phyloP scores from a whole-genome alignment of 2,797 vertebrate genomes.

The Acipenser transmontanus region DNA sequence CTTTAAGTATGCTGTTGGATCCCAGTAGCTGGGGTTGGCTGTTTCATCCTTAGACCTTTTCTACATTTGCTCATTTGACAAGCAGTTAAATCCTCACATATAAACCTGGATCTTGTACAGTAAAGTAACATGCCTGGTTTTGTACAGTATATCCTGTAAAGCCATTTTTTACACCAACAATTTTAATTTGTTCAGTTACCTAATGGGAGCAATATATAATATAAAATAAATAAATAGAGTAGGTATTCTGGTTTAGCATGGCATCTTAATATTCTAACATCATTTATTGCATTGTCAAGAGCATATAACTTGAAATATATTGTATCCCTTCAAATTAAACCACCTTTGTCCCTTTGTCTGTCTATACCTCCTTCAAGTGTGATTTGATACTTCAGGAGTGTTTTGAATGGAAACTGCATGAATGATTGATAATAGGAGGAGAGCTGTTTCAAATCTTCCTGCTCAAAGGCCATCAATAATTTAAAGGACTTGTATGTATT shows the following conservation, averaged over 20 bases:
- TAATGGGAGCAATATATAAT: too few species aligned
- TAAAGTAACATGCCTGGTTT: too few species aligned
- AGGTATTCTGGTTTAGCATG: too few species aligned
- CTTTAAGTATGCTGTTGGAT: constrained; percentile 45
- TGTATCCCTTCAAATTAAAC: constrained; percentile 61
- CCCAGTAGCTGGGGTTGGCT: constrained; percentile 28
- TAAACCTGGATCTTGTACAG: too few species aligned
- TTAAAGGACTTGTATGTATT: constrained; percentile 78
- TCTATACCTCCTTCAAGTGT: constrained; percentile 69
- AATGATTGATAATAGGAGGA: constrained; percentile 98
- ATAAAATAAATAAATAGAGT: too few species aligned
- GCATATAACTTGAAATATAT: constrained; percentile 37
- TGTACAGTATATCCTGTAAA: too few species aligned
- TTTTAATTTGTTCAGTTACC: too few species aligned
- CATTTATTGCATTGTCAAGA: constrained; percentile 31
- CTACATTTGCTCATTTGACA: neutral
- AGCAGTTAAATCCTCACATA: too few species aligned
- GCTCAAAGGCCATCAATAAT: constrained; percentile 94
- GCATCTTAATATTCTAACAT: constrained; percentile 11
- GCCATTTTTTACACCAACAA: too few species aligned
- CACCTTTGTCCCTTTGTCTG: constrained; percentile 59
- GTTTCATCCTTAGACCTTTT: constrained; percentile 16
- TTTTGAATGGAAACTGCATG: constrained; percentile 93
- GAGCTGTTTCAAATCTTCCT: constrained; percentile 85
- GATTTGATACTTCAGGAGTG: constrained; percentile 73